Base-by-base conservation (phyloP, 2,113 vertebrate genomes). In the Pelodiscus sinensis region DNA sequence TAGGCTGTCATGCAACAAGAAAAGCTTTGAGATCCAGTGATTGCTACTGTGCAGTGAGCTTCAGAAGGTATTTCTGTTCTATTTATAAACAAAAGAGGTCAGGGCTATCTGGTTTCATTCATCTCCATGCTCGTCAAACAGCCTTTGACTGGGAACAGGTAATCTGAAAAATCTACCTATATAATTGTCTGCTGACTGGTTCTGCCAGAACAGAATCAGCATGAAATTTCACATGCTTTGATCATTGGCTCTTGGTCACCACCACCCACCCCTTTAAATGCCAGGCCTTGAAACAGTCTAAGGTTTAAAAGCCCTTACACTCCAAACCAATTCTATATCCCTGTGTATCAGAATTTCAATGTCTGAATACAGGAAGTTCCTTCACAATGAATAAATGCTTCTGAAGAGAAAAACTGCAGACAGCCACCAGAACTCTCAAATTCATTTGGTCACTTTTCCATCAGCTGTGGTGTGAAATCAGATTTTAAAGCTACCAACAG, bases 191-290 rank as follows among this genome's bases (percentile, higher is more conserved):
- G 50, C 50, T 50, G 50, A 1, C 24, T 52, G 79, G n/a, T 56
- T 92, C 35, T 29, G 11, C 13, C 16, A 87, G 18, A 56, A 52
- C 9, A 0, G 0, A 25, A 11, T 22, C n/a, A 65, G 4, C 10
- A 52, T 1, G 73, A 62, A 62, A 56, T 57, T 54, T 81, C 35
- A 16, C 65, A 68, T 12, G 56, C 25, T 55, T 57, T 14, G 27
- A 14, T 15, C 21, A 77, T 65, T 1, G 14, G 38, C 8, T 15
- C 86, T 50, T 51, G 35, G 38, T 84, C 12, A 50, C 57, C 25
- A 71, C 85, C 8, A 35, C 13, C 29, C 44, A 77, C 16, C 29
- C 6, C 21, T 8, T 31, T n/a, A 31, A 31, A 25, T 2, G 2
- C 18, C 35, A 8, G 1, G 60, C n/a, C 55, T 16, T 35, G n/a